These are phyloP conservation scores for Lasioglossum vierecki DNA, from an alignment of 2,888 invertebrate genomes.

Conservation along the genomic window DNA sequence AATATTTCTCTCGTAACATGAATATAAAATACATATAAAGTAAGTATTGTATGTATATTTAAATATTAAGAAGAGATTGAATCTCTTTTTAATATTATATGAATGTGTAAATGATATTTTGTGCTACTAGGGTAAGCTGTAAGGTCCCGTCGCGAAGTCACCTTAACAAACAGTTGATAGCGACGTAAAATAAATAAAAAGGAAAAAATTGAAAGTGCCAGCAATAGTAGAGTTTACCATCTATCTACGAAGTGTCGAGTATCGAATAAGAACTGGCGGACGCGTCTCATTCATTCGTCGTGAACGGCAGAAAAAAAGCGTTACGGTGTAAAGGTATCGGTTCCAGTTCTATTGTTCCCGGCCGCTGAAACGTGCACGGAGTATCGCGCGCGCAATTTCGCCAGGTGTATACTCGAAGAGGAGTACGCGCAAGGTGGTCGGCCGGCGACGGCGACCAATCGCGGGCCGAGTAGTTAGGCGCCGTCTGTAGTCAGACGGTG, in stretches of 20 bases:
- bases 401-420: constrained; percentile 34
- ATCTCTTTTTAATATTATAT: too few relatives aligned
- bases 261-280: not conserved
- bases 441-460: constrained; percentile 62
- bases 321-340: constrained; percentile 30
- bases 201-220: too few relatives aligned
- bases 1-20: too few relatives aligned
- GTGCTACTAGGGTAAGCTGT: too few relatives aligned
- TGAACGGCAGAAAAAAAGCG: constrained; percentile 9
- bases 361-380: constrained; percentile 27
- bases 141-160: too few relatives aligned
- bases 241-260: not conserved
- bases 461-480: constrained; percentile 62
- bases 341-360: constrained; percentile 55
- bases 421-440: constrained; percentile 53
- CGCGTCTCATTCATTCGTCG: constrained; percentile 52
- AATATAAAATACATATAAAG: too few relatives aligned
- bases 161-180: too few relatives aligned
- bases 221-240: too few relatives aligned
- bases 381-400: constrained; percentile 34
- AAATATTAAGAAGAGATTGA: too few relatives aligned
- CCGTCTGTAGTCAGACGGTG: constrained; percentile 59
- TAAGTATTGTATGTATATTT: too few relatives aligned
- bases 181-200: too few relatives aligned
- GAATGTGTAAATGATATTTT: too few relatives aligned